Evolutionary conservation across 2,797 vertebrate genomes (phyloP).

Genomic region (Myripristis murdjan): DNA sequence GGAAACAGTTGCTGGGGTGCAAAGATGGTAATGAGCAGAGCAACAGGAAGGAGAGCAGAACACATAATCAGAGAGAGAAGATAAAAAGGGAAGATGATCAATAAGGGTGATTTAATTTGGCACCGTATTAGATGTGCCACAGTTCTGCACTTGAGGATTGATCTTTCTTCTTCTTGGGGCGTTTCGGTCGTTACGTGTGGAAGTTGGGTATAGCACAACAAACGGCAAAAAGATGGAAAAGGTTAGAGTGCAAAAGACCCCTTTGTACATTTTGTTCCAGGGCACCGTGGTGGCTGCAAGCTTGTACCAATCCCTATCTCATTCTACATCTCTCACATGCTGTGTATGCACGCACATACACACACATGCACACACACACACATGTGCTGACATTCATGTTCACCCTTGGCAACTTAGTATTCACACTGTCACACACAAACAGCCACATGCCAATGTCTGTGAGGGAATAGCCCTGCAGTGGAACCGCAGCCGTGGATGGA

Average conservation of each 20-base stretch:
- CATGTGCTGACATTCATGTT: conserved; percentile 12
- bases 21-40: conserved; percentile 61
- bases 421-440: conserved; percentile 25
- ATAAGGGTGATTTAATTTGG: conserved; percentile 45
- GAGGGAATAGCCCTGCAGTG: conserved; percentile 60
- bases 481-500: conserved; percentile 28
- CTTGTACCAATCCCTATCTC: background rate
- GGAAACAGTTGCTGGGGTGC: conserved; percentile 38
- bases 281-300: conserved; percentile 6
- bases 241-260: conserved; percentile 10
- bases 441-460: conserved; percentile 25
- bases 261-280: conserved; percentile 37
- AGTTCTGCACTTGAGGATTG: conserved; percentile 21
- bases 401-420: conserved; percentile 50
- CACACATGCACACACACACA: conserved; percentile 12
- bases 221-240: background rate
- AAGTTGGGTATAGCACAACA: conserved; percentile 15
- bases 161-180: conserved; percentile 20
- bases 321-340: background rate
- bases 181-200: conserved; percentile 2
- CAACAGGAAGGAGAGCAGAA: conserved; percentile 42
- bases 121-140: conserved; percentile 34
- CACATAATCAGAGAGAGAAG: conserved; percentile 38
- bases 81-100: conserved; percentile 57
- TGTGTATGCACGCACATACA: too few species aligned